Evolutionary conservation across 2,888 invertebrate genomes (phyloP), one percentile per base, ranked within the genome.

Genomic region (Nemoura dubitans): DNA sequence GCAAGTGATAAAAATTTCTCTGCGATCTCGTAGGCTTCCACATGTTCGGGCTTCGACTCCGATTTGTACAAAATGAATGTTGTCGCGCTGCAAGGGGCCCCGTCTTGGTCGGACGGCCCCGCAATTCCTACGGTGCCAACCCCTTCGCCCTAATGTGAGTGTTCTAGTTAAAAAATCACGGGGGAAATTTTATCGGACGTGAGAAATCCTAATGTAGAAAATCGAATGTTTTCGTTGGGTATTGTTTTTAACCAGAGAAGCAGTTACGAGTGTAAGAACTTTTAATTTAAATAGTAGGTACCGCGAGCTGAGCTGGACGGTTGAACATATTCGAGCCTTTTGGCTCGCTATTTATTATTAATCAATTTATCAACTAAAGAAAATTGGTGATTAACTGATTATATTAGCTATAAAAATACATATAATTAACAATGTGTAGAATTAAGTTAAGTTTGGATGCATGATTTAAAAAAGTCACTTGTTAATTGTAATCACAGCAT

Each of bases 371-470:
- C 59, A 59, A 59, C 59, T 59, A 59, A 59, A 36, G 10, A 36
- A 36, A 36, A 36, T 16, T 21, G 59, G 59, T 59, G 59, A 59
- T 59, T 21, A 59, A n/a, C n/a, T n/a, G n/a, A n/a, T n/a, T n/a
- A n/a, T n/a, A n/a, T n/a, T 59, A 59, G 2, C 2, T 59, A 59
- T 59, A 59, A 59, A 59, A 7, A 59, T 36, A 59, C 3, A 21
- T 14, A 10, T 59, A 59, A 59, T 59, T 59, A 21, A 59, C 14
- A 59, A 59, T 21, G 59, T 59, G 16, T 59, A 59, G 59, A 7
- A 59, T 59, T 59, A 59, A 59, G 59, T 59, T 59, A 59, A 59
- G 59, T 59, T 59, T 59, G 59, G 59, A 59, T 59, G 59, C 59
- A 59, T 59, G 59, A 21, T 59, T 59, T n/a, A n/a, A n/a, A 59